Evolutionary conservation across 2,797 vertebrate species (phyloP), one percentile per base, ranked within the genome.

Genomic region (Sardinella longiceps): DNA sequence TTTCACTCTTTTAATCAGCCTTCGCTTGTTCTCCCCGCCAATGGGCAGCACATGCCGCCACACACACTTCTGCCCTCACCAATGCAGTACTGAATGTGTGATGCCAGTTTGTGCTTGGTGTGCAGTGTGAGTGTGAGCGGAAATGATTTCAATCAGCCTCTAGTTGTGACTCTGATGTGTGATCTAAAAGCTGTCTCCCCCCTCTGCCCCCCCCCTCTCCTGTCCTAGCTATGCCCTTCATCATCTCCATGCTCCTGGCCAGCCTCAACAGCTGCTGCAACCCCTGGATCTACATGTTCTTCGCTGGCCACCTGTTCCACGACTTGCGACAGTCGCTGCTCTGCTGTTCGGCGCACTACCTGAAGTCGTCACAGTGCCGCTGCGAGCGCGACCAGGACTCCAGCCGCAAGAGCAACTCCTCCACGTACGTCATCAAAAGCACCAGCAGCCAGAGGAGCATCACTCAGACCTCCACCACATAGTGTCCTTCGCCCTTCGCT

Each of bases 211-310:
- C 0, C 28, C 48, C 48, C n/a, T 86, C 82, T 70, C 85, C 77
- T 86, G 1, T 91, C 45, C 84, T 87, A 99, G 98, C 96, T 28
- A 95, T 95, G 0, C 94, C 97, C 5, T 99, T 99, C 91, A 98
- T 98, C 94, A 98, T 99, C 0, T 95, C 97, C 90, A 98, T 99
- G 96, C 92, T 99, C 80, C 92, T 99, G 91, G 98, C 97, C 89
- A 99, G 98, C 90, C 96, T 99, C 86, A 99, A 99, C 95, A 99
- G 98, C 95, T 99, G 98, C 94, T 99, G 98, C 89, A 99, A 99
- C 93, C 98, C 98, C 39, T 99, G 98, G 98, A 99, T 99, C 95
- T 99, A 99, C 95, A 96, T 99, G 97, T 95, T 98, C 70, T 99
- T 99, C 87, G 97, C 96, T 0, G 98, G 98, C 15, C 97, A 98